Evolutionary conservation across 1,140 invertebrate genomes (phyloP).

Genomic region (Cotesia typhae): DNA sequence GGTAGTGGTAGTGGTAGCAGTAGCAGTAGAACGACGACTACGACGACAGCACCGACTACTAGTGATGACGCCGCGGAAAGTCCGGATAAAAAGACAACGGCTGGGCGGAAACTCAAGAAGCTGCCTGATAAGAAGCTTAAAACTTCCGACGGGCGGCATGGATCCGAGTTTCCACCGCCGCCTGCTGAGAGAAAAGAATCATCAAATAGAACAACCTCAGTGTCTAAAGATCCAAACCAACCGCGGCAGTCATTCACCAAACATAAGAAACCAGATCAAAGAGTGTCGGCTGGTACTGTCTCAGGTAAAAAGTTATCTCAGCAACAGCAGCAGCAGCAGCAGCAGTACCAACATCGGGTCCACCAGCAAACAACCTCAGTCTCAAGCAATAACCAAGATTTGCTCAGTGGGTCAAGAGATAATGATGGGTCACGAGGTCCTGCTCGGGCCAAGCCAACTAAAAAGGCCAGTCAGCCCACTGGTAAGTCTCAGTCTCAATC

Average conservation of each 20-base stretch:
- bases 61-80: conserved; percentile 40
- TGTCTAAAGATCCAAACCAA: conserved; percentile 57
- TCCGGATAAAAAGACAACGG: conserved; percentile 47
- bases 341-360: conserved; percentile 41
- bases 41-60: conserved; percentile 27
- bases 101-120: conserved; percentile 71
- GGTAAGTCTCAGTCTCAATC: not conserved
- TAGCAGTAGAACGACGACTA: conserved; percentile 36
- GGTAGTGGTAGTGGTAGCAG: conserved; percentile 38
- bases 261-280: conserved; percentile 39
- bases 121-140: conserved; percentile 85
- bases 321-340: conserved; percentile 38
- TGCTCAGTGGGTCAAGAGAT: conserved; percentile 64
- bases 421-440: conserved; percentile 65
- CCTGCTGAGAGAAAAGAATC: conserved; percentile 78
- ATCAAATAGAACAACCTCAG: conserved; percentile 62
- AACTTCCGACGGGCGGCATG: conserved; percentile 83
- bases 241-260: conserved; percentile 39
- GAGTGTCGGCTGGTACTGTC: conserved; percentile 39
- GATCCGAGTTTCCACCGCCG: conserved; percentile 77
- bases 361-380: conserved; percentile 66
- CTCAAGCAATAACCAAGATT: conserved; percentile 66
- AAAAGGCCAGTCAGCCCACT: conserved; percentile 51
- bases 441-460: conserved; percentile 60
- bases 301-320: conserved; percentile 31